These are phyloP conservation scores for Leucozona laternaria DNA, from an alignment of 2,888 invertebrate species.

Conservation along the genomic window DNA sequence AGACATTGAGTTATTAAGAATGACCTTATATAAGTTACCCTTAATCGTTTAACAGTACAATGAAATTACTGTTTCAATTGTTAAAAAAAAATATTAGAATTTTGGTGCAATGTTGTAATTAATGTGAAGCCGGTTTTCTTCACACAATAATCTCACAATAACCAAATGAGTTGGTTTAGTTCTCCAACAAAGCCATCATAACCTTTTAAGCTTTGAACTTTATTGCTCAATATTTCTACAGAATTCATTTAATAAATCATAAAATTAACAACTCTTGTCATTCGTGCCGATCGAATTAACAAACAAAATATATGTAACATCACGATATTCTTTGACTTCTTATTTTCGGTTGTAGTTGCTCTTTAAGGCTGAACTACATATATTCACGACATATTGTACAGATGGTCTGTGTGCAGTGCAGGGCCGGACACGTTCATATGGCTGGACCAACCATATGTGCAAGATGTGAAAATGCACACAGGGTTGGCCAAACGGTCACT, in stretches of 20 bases:
- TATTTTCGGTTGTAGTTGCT: background rate
- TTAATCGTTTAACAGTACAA: background rate
- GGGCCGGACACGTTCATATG: no score
- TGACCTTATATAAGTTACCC: slow-evolving; percentile 6
- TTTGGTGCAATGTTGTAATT: no score
- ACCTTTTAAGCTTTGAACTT: slow-evolving; percentile 23
- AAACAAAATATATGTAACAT: background rate
- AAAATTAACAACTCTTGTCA: slow-evolving; percentile 4
- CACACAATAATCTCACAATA: background rate
- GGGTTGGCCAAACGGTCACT: no score
- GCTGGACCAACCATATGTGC: no score
- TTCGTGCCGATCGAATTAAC: background rate
- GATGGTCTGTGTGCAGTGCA: no score
- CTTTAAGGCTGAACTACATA: no score
- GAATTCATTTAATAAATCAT: background rate
- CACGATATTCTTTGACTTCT: background rate
- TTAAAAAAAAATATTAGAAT: background rate
- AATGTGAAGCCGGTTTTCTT: background rate
- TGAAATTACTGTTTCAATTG: background rate
- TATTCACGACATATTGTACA: no score
- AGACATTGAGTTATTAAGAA: slow-evolving; percentile 3
- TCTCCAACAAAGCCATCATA: background rate
- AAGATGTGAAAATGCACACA: no score
- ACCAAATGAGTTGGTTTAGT: background rate
- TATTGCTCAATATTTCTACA: background rate